Evolutionary conservation across 2,888 invertebrate genomes (phyloP).

Genomic region (Caenorhabditis wallacei): DNA sequence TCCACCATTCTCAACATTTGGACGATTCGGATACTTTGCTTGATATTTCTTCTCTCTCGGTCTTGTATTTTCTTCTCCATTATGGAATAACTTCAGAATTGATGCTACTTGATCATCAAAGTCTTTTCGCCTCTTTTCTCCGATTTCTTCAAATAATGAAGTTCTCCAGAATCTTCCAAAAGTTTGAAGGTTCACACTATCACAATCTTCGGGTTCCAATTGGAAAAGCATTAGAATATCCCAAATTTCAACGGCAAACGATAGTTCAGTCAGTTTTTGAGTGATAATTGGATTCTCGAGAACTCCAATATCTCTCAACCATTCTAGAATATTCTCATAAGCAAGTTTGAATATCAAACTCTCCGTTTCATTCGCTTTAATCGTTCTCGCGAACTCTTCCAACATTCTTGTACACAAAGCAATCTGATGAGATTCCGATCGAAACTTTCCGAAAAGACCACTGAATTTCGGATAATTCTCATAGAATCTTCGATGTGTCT

Average conservation of each 20-base stretch:
- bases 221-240: constrained; percentile 20
- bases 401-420: constrained; percentile 6
- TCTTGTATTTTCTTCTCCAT: constrained; percentile 1
- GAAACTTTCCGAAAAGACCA: constrained; percentile 11
- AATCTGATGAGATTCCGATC: background rate
- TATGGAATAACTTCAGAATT: constrained; percentile 5
- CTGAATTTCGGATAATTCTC: background rate
- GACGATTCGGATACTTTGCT: constrained; percentile 33
- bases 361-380: background rate
- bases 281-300: constrained; percentile 7
- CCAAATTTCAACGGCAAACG: constrained; percentile 20
- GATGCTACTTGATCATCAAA: background rate
- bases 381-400: background rate
- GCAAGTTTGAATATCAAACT: constrained; percentile 27
- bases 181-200: constrained; percentile 2
- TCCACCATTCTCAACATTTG: constrained; percentile 11
- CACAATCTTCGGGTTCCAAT: constrained; percentile 1
- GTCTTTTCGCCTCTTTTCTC: constrained; percentile 3
- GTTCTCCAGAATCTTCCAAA: constrained; percentile 42
- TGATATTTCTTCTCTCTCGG: constrained; percentile 18
- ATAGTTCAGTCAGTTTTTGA: constrained; percentile 8
- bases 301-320: constrained; percentile 33
- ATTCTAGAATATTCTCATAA: constrained; percentile 28
- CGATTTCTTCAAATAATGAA: background rate
- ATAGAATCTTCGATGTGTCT: constrained; percentile 26